Evolutionary conservation across 1,140 invertebrate genomes (phyloP).

Genomic region (Musca vetustissima): DNA sequence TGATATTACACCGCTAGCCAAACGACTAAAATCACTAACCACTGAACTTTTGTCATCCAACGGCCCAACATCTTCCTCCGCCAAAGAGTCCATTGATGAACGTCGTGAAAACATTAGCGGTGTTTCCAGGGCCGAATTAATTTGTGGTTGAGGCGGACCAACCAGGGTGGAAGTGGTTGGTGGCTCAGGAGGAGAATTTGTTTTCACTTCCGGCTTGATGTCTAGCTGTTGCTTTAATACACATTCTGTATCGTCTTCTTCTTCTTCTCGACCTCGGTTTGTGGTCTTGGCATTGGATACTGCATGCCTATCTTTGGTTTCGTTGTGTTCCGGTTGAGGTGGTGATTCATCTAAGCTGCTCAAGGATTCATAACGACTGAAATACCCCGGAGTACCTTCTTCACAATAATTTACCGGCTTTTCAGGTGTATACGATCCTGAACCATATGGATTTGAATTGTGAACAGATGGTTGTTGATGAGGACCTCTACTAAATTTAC

Average conservation of each 20-base stretch:
- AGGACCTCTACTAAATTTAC: neutral
- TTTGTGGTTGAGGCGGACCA: slow-evolving; percentile 29
- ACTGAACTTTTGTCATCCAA: slow-evolving; percentile 83
- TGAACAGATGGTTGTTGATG: slow-evolving; percentile 5
- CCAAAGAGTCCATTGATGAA: slow-evolving; percentile 86
- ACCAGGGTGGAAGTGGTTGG: neutral
- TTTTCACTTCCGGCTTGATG: slow-evolving; percentile 25
- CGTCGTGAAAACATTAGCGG: slow-evolving; percentile 93
- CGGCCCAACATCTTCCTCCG: slow-evolving; percentile 76
- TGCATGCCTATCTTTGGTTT: neutral
- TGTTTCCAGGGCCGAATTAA: slow-evolving; percentile 79
- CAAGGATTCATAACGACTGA: slow-evolving; percentile 80
- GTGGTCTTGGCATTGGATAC: neutral
- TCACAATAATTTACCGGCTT: slow-evolving; percentile 80
- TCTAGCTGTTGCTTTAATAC: slow-evolving; percentile 15
- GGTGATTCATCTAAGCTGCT: slow-evolving; percentile 65
- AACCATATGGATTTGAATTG: slow-evolving; percentile 42
- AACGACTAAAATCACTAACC: slow-evolving; percentile 87
- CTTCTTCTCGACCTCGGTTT: neutral
- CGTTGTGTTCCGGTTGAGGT: slow-evolving; percentile 20
- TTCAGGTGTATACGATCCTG: slow-evolving; percentile 70
- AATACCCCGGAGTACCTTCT: slow-evolving; percentile 81
- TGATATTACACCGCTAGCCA: slow-evolving; percentile 87
- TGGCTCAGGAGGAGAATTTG: slow-evolving; percentile 9
- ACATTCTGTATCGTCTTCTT: slow-evolving; percentile 6